Conservation (phyloP, 2,113 vertebrate species). For the Hippoglossus stenolepis region DNA sequence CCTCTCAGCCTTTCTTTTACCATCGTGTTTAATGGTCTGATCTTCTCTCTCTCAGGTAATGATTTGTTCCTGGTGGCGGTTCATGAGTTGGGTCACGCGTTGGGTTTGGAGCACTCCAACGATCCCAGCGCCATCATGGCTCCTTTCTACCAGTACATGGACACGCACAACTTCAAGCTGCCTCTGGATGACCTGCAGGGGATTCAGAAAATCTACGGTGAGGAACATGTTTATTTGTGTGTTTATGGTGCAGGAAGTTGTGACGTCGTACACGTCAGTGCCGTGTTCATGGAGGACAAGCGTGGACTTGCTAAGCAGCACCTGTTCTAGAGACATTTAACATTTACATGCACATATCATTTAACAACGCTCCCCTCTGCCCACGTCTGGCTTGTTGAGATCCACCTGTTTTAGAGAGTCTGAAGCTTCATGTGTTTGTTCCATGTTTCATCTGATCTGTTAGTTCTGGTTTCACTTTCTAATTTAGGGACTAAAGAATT, state of each 20-base stretch:
- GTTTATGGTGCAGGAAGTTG: not conserved
- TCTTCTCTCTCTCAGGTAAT: constrained; percentile 83
- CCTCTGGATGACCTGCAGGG: constrained; percentile 97
- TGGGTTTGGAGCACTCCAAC: constrained; percentile 97
- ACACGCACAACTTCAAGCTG: constrained; percentile 97
- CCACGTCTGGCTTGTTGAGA: no score
- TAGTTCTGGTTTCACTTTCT: no score
- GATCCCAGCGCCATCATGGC: constrained; percentile 99
- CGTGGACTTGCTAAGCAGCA: no score
- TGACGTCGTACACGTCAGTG: no score
- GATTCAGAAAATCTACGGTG: constrained; percentile 98
- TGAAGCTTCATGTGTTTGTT: no score
- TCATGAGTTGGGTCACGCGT: constrained; percentile 93
- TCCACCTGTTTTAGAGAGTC: no score
- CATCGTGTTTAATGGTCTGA: not conserved
- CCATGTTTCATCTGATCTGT: no score
- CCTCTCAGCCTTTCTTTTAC: not conserved
- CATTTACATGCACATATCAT: no score
- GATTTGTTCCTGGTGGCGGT: constrained; percentile 97
- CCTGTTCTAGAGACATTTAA: no score
- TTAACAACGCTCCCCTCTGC: no score
- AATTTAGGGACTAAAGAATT: no score
- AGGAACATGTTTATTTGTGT: not conserved
- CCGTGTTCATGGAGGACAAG: no score
- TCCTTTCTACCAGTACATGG: constrained; percentile 99